Conservation (phyloP, 2,888 invertebrate species). For the Cantharis rufa region DNA sequence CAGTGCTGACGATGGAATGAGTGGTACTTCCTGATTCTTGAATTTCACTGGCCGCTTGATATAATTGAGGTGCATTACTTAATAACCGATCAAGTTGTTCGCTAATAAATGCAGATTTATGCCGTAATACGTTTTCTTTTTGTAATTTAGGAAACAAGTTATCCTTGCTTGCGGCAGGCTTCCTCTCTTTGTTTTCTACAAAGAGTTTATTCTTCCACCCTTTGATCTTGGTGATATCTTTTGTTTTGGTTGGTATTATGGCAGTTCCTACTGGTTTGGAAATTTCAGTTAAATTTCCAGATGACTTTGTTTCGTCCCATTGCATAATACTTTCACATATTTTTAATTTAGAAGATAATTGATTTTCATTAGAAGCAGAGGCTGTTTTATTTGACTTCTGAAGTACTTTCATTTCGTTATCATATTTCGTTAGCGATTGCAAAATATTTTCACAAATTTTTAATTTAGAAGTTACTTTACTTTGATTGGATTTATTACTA, state of each 20-base stretch:
- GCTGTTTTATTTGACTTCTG: not conserved
- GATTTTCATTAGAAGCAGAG: not conserved
- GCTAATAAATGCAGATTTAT: slow-evolving; percentile 55
- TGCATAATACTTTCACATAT: not conserved
- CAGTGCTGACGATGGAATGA: slow-evolving; percentile 35
- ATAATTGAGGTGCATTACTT: slow-evolving; percentile 55
- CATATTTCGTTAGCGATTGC: not conserved
- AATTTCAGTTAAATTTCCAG: not conserved
- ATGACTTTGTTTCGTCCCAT: not conserved
- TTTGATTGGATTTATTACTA: not conserved
- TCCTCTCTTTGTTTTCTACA: not conserved
- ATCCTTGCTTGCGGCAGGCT: not conserved
- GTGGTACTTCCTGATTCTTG: slow-evolving; percentile 48
- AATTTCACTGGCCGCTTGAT: slow-evolving; percentile 52
- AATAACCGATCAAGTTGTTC: slow-evolving; percentile 59
- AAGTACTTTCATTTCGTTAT: not conserved
- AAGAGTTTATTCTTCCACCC: slow-evolving; percentile 46
- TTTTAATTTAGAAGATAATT: not conserved
- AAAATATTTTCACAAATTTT: not conserved
- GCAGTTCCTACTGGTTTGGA: not conserved
- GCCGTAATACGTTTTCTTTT: not conserved
- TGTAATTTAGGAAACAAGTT: not conserved
- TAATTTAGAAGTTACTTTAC: not conserved
- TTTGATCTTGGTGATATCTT: slow-evolving; percentile 52
- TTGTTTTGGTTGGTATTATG: slow-evolving; percentile 49